A percentile compares a stretch with the other conserved stretches of the same genome.
These are phyloP conservation scores for Cnemophilus loriae DNA, from an alignment of 2,113 vertebrate species.

Conservation along the genomic window DNA sequence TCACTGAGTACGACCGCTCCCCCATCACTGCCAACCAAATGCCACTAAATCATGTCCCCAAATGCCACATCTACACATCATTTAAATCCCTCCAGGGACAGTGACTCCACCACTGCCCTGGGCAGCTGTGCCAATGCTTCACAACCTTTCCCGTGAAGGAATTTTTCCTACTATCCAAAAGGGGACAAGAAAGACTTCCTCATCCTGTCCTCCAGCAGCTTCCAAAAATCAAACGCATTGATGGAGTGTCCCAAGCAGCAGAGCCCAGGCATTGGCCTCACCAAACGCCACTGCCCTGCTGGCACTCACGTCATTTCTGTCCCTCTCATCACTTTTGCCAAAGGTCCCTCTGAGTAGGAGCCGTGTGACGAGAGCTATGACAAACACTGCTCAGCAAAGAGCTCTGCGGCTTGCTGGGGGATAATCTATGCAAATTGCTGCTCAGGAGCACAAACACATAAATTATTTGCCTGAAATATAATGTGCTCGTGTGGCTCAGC, in stretches of 20 bases:
- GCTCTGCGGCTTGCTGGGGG: neutral
- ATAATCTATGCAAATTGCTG: slow-evolving; percentile 34
- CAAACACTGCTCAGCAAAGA: neutral
- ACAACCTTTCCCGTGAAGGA: neutral
- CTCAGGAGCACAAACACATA: slow-evolving; percentile 7
- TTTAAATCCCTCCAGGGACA: neutral
- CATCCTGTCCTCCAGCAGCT: neutral
- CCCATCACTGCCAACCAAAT: neutral
- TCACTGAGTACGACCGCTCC: accelerated
- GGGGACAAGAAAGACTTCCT: neutral
- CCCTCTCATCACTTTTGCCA: neutral
- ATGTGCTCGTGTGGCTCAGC: neutral
- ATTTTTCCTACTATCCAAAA: neutral
- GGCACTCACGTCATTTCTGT: accelerated
- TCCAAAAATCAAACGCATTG: neutral
- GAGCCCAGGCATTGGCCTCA: accelerated
- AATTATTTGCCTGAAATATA: slow-evolving; percentile 4
- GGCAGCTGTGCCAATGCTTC: neutral
- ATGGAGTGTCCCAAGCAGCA: neutral
- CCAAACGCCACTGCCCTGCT: neutral
- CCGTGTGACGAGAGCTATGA: neutral
- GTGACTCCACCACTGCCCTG: neutral
- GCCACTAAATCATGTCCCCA: accelerated
- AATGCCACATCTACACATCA: neutral
- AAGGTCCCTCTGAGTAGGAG: neutral